These are phyloP conservation scores for Motacilla tschutschensis DNA, from an alignment of 2,113 vertebrate genomes.

Conservation along the genomic window DNA sequence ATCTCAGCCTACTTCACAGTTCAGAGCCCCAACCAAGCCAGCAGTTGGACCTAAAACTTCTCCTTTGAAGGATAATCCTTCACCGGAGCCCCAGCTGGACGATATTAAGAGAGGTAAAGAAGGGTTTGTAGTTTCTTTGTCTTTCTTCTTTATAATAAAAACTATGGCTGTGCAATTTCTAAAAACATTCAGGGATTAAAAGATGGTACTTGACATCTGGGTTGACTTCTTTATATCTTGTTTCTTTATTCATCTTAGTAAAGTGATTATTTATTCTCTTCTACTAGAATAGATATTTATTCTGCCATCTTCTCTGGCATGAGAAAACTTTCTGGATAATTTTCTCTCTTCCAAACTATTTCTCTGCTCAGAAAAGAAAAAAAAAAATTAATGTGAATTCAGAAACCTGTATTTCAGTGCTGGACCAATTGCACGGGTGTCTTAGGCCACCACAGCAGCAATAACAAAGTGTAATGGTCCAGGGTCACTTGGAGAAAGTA, in stretches of 20 bases:
- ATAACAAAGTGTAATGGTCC: neutral
- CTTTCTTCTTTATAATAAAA: neutral
- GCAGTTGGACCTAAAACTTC: conserved; percentile 88
- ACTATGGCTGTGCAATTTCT: neutral
- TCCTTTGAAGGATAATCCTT: conserved; percentile 93
- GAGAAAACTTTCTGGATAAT: neutral
- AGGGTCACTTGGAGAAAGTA: neutral
- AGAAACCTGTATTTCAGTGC: neutral
- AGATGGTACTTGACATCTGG: neutral
- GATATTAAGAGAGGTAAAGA: conserved; percentile 95
- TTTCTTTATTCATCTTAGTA: neutral
- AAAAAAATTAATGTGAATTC: neutral
- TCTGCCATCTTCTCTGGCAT: neutral
- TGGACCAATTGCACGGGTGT: neutral
- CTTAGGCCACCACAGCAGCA: neutral
- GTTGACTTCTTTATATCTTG: neutral
- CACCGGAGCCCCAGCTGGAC: conserved; percentile 94
- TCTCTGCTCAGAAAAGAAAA: neutral
- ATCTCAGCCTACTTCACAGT: conserved; percentile 83
- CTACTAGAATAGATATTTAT: neutral
- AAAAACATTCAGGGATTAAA: neutral
- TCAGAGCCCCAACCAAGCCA: conserved; percentile 90
- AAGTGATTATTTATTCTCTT: conserved; percentile 15
- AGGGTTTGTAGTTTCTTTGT: neutral
- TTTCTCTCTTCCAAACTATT: neutral